A percentile compares a stretch with the other conserved stretches of the same genome.
phyloP scores from a whole-genome alignment of 2,113 vertebrate species.

The Coreoperca whiteheadi region DNA sequence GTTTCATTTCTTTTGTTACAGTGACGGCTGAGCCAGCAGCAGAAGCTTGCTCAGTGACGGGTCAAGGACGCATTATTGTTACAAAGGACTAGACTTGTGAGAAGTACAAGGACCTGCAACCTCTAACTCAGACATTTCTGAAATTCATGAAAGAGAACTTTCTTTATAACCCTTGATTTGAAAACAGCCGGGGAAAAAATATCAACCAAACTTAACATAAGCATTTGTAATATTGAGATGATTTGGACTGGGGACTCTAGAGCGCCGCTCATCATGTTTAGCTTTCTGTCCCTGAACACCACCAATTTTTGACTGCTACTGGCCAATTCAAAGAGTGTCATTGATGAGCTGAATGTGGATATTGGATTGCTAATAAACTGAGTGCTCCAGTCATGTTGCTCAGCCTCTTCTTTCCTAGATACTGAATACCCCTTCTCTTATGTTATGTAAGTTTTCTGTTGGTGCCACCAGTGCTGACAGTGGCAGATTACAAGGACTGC shows the following conservation, averaged over 20 bases:
- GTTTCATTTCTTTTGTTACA: conserved; percentile 59
- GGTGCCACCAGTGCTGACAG: conserved; percentile 76
- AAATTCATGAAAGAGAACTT: conserved; percentile 5
- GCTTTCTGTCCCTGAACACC: conserved; percentile 15
- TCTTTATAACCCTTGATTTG: conserved; percentile 18
- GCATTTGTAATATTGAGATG: conserved; percentile 41
- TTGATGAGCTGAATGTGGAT: conserved; percentile 54
- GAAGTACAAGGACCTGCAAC: conserved; percentile 1
- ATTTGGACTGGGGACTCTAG: conserved; percentile 1
- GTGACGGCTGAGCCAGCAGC: conserved; percentile 44
- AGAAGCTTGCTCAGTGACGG: conserved; percentile 22
- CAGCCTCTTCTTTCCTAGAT: conserved; percentile 58
- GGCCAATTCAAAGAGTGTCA: conserved; percentile 28
- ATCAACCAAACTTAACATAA: conserved; percentile 12
- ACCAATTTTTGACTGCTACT: neutral
- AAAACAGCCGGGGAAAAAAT: conserved; percentile 27
- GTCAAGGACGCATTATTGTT: conserved; percentile 58
- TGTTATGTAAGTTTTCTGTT: conserved; percentile 63
- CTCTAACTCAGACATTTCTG: conserved; percentile 1
- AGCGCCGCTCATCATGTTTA: conserved; percentile 13
- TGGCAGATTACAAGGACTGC: conserved; percentile 77
- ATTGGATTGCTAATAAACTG: conserved; percentile 52
- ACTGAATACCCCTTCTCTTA: conserved; percentile 67
- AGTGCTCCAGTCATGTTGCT: conserved; percentile 53
- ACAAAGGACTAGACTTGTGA: neutral